Evolutionary conservation across 1,140 invertebrate species (phyloP).

Genomic region (Lasaia peninsularis): DNA sequence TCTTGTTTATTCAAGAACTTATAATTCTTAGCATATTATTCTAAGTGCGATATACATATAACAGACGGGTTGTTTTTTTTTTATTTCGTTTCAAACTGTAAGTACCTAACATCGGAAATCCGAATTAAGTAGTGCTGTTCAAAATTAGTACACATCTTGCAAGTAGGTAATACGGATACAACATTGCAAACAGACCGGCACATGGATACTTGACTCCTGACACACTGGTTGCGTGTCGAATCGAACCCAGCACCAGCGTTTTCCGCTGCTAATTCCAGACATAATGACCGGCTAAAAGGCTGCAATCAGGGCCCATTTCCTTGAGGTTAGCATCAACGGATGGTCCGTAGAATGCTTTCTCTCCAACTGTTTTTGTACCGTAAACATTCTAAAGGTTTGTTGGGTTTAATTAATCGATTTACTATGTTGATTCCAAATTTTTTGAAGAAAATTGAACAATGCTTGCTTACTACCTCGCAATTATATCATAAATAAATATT

Average conservation of each 20-base stretch:
- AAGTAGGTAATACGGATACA: neutral
- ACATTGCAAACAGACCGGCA: conserved; percentile 13
- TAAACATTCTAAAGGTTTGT: neutral
- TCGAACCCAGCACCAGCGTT: conserved; percentile 31
- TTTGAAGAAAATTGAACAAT: too few species aligned
- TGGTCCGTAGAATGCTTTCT: conserved; percentile 22
- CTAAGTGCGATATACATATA: too few species aligned
- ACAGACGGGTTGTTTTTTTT: too few species aligned
- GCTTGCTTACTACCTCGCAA: too few species aligned
- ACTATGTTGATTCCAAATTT: too few species aligned
- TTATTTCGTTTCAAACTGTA: too few species aligned
- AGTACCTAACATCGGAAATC: too few species aligned
- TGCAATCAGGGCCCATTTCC: conserved; percentile 64
- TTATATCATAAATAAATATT: too few species aligned
- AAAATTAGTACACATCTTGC: too few species aligned
- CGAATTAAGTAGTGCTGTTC: too few species aligned
- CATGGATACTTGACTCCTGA: conserved; percentile 30
- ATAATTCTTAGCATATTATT: too few species aligned
- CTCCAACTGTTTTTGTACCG: conserved; percentile 13
- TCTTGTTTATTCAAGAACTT: too few species aligned
- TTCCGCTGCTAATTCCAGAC: conserved; percentile 7
- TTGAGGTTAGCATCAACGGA: conserved; percentile 50
- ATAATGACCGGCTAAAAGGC: conserved; percentile 46
- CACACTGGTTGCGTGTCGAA: conserved; percentile 28
- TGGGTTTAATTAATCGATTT: neutral